Conservation (phyloP, 2,888 invertebrate species). For the Cinara cedri region DNA sequence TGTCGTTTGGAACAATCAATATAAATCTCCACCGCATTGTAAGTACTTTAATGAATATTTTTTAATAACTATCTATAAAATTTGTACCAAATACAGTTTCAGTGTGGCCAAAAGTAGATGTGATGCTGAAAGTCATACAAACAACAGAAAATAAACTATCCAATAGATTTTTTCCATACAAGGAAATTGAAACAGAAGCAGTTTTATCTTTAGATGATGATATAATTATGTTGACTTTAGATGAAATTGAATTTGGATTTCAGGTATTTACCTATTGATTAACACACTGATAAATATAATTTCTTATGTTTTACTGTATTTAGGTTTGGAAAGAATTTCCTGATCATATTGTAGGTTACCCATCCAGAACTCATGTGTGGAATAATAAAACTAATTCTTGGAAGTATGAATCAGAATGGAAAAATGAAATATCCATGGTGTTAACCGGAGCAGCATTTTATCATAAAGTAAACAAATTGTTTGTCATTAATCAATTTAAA, state of each 20-base stretch:
- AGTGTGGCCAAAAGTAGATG: slow-evolving; percentile 85
- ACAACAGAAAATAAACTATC: slow-evolving; percentile 91
- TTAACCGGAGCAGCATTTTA: slow-evolving; percentile 96
- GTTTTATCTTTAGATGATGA: slow-evolving; percentile 95
- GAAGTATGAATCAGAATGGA: slow-evolving; percentile 98
- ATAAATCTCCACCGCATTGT: slow-evolving; percentile 87
- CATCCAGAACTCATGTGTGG: slow-evolving; percentile 92
- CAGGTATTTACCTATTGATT: slow-evolving; percentile 63
- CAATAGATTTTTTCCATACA: slow-evolving; percentile 94
- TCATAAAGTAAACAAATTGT: slow-evolving; percentile 76
- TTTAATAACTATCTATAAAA: slow-evolving; percentile 15
- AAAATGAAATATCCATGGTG: slow-evolving; percentile 94
- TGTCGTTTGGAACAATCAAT: slow-evolving; percentile 96
- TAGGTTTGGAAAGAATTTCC: slow-evolving; percentile 97
- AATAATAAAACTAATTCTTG: slow-evolving; percentile 84
- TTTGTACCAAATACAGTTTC: slow-evolving; percentile 66
- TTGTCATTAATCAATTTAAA: slow-evolving; percentile 35
- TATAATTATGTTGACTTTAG: slow-evolving; percentile 92
- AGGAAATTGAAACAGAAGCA: slow-evolving; percentile 95
- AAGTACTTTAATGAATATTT: slow-evolving; percentile 63
- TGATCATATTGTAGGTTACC: slow-evolving; percentile 94
- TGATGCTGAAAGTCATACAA: slow-evolving; percentile 87
- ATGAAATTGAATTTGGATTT: slow-evolving; percentile 94
- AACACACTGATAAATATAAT: neutral
- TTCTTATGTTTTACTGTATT: slow-evolving; percentile 60